Conservation (phyloP, 2,888 invertebrate species). For the Lycia hirtaria region DNA sequence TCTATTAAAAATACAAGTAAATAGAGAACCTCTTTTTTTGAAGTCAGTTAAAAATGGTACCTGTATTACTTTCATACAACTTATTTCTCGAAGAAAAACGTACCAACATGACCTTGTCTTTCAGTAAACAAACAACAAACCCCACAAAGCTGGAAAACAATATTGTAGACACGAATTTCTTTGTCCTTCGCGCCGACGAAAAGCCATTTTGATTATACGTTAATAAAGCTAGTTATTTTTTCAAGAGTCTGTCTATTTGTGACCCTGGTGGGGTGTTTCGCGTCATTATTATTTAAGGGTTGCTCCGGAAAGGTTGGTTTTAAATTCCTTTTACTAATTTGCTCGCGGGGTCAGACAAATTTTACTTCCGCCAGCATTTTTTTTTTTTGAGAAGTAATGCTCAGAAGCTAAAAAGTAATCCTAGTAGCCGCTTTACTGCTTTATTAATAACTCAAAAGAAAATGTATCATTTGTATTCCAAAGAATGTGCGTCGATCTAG, state of each 20-base stretch:
- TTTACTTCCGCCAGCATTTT: neutral
- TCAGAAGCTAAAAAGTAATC: neutral
- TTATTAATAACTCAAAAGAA: no score
- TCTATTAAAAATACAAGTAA: no score
- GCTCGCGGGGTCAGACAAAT: slow-evolving; percentile 16
- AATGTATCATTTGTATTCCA: no score
- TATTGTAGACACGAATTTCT: slow-evolving; percentile 14
- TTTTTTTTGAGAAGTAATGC: neutral
- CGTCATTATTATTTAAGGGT: slow-evolving; percentile 37
- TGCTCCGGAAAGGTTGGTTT: slow-evolving; percentile 29
- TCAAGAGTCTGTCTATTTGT: slow-evolving; percentile 28
- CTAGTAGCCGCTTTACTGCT: no score
- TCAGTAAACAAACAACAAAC: neutral
- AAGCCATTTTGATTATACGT: slow-evolving; percentile 22
- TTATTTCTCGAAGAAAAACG: no score
- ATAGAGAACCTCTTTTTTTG: no score
- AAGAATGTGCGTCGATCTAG: no score
- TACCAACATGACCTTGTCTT: no score
- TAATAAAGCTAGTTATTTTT: slow-evolving; percentile 30
- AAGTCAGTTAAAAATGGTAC: no score
- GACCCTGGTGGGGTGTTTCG: slow-evolving; percentile 20
- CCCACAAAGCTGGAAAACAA: slow-evolving; percentile 14
- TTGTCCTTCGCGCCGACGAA: slow-evolving; percentile 2
- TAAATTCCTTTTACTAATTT: slow-evolving; percentile 32
- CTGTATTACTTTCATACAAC: no score